These are phyloP conservation scores for Malaclemys terrapin DNA, from an alignment of 2,113 vertebrate genomes.

Conservation along the genomic window DNA sequence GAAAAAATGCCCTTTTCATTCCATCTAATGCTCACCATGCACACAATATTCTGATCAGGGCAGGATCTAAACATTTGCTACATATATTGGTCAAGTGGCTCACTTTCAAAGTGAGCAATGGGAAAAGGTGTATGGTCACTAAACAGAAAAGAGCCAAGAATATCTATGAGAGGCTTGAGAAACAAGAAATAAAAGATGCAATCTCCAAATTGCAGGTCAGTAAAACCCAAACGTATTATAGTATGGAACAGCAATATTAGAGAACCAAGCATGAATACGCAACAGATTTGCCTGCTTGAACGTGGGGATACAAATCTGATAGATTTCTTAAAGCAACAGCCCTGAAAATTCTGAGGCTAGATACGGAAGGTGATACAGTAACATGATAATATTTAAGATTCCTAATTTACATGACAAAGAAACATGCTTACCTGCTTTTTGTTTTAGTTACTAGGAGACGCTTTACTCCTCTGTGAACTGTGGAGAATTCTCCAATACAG, in stretches of 20 bases:
- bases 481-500: conserved; percentile 3
- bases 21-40: not conserved
- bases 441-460: not conserved
- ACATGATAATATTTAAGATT: accelerated
- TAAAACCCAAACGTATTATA: not conserved
- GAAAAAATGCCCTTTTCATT: not conserved
- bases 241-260: not conserved
- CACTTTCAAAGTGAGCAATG: not conserved
- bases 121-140: not conserved
- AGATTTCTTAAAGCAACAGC: not conserved
- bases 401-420: not conserved
- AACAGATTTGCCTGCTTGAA: not conserved
- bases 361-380: accelerated
- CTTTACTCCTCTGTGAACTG: not conserved
- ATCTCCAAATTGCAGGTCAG: not conserved
- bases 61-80: not conserved
- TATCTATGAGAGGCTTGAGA: not conserved
- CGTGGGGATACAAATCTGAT: not conserved
- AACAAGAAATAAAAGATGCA: not conserved
- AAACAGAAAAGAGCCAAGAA: not conserved
- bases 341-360: not conserved
- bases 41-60: not conserved
- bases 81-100: too few species aligned
- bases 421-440: not conserved
- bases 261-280: not conserved